Conservation (phyloP, 1,140 invertebrate species). For the Trialeurodes vaporariorum region DNA sequence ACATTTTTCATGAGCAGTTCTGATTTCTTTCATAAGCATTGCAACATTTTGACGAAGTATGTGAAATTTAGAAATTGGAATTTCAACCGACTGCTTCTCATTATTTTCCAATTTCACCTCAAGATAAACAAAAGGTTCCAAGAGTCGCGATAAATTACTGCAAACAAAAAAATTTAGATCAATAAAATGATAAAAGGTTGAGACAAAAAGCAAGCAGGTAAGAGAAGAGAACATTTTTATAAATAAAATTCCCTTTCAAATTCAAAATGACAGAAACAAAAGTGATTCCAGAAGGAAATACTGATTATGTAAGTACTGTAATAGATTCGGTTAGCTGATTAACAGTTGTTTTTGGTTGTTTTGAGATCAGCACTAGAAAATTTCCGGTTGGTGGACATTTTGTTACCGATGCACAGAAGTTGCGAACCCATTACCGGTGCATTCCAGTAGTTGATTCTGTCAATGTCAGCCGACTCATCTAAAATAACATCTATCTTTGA, state of each 20-base stretch:
- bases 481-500: too few species aligned
- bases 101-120: background rate
- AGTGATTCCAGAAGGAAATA: background rate
- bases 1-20: background rate
- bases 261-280: background rate
- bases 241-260: background rate
- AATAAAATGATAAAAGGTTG: too few species aligned
- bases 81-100: background rate
- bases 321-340: background rate
- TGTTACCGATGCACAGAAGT: too few species aligned
- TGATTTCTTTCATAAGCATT: background rate
- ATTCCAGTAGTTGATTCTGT: too few species aligned
- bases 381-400: too few species aligned
- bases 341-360: background rate
- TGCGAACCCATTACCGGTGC: too few species aligned
- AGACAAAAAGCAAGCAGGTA: too few species aligned
- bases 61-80: background rate
- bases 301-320: background rate
- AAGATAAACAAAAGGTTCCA: background rate
- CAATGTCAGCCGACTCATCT: too few species aligned
- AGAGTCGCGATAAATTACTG: background rate
- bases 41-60: background rate
- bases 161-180: background rate
- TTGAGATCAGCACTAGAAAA: too few species aligned
- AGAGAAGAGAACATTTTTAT: too few species aligned